Conservation (phyloP, 2,888 invertebrate species). For the Linnaemya vulpina region DNA sequence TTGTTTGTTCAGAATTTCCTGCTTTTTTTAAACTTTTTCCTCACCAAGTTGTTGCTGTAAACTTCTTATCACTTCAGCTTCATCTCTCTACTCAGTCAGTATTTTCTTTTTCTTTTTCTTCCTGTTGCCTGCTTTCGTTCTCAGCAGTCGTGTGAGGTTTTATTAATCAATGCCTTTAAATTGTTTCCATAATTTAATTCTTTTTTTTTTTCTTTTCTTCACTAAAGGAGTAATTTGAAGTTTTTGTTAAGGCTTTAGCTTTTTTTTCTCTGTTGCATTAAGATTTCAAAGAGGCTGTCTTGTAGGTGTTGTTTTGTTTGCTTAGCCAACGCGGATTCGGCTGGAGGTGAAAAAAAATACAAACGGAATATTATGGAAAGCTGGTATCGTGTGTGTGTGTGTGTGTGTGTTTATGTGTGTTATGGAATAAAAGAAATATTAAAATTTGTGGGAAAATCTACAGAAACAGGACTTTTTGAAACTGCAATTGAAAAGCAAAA, state of each 20-base stretch:
- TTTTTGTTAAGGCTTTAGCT: constrained; percentile 13
- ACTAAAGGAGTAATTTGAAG: constrained; percentile 9
- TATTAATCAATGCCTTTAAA: constrained; percentile 79
- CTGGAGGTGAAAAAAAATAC: constrained; percentile 7
- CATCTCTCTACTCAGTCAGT: constrained; percentile 54
- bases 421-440: too few species aligned
- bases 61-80: constrained; percentile 62
- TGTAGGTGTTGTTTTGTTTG: constrained; percentile 70
- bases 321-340: constrained; percentile 46
- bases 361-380: constrained; percentile 3
- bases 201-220: constrained; percentile 22
- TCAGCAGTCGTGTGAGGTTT: constrained; percentile 78
- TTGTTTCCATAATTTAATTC: constrained; percentile 72
- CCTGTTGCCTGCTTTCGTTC: constrained; percentile 34
- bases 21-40: constrained; percentile 35
- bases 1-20: constrained; percentile 45
- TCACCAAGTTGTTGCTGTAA: constrained; percentile 53
- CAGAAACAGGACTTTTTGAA: neutral
- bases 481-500: neutral
- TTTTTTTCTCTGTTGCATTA: constrained; percentile 32
- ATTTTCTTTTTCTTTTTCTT: constrained; percentile 8
- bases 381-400: constrained; percentile 23
- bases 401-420: neutral
- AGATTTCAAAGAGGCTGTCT: constrained; percentile 62
- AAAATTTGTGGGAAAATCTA: constrained; percentile 35